These are phyloP conservation scores for Molossus alvarezi DNA, from an alignment of 2,797 vertebrate species.

Conservation along the genomic window DNA sequence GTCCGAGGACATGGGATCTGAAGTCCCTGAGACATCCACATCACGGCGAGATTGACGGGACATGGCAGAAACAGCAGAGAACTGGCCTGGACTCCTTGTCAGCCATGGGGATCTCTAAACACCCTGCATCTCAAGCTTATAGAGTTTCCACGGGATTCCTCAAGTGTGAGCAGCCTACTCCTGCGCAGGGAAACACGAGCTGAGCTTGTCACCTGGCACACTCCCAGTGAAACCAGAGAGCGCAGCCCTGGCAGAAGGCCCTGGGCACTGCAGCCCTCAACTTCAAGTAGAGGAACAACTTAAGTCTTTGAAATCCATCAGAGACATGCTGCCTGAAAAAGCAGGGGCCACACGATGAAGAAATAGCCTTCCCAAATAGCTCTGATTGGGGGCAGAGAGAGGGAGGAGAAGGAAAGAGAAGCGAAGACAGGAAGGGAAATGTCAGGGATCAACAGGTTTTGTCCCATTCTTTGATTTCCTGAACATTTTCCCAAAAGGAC, in stretches of 20 bases:
- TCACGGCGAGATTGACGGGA: background rate
- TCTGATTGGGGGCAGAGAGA: background rate
- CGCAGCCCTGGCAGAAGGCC: rapidly evolving
- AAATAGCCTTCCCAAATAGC: background rate
- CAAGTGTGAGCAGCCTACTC: conserved; percentile 9
- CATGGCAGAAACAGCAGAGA: background rate
- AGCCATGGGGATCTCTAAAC: background rate
- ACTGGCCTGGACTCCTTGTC: background rate
- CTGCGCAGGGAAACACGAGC: background rate
- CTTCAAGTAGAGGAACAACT: background rate
- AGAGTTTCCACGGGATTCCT: conserved; percentile 14
- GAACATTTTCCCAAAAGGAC: background rate
- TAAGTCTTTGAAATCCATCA: background rate
- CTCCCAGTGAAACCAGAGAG: background rate
- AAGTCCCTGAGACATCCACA: background rate
- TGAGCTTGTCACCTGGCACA: background rate
- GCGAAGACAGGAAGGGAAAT: no score
- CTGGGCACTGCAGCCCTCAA: background rate
- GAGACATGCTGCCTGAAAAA: background rate
- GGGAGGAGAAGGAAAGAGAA: background rate
- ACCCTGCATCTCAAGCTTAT: background rate
- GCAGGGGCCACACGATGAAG: background rate
- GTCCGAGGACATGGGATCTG: background rate
- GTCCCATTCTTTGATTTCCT: background rate
- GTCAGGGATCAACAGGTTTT: background rate